Evolutionary conservation across 92 coral and sea anemone genomes (phyloP), one percentile per base, ranked within the genome.

Genomic region (Meandrina meandrites): DNA sequence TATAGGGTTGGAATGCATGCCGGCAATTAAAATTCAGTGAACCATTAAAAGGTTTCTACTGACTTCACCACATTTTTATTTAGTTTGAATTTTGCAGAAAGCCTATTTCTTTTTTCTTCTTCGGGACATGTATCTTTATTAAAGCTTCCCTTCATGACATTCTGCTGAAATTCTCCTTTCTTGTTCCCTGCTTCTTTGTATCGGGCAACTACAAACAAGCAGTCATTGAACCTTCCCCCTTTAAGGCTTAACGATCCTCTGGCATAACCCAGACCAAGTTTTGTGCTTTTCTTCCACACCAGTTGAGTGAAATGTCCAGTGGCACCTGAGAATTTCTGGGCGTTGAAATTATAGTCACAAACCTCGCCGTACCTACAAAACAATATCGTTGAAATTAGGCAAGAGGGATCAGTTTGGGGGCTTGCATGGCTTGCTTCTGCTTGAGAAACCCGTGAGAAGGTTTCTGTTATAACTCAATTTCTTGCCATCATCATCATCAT

Each of bases 321-420:
- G 31, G 36, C 76, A 54, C 24, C 45, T 13, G 47, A 16, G 14
- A 35, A 12, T 71, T 62, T 68, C 36, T 79, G 71, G 48, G 32
- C 68, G 48, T 56, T 73, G 88, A 92, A 90, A 31, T 86, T 56
- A 69, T 92, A 92, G 16, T 81, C 93, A 70, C 95, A 92, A 15
- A 92, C 90, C 84, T 90, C 95, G 21, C 84, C 84, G 73, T 92
- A 92, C 95, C 95, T 92, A 30, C 28, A 40, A 4, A 72, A 68
- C 54, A 50, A 13, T 50, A 50, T 50, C n/a, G n/a, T n/a, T n/a
- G n/a, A n/a, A n/a, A n/a, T 50, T 50, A 50, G 9, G 9, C 9
- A 50, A 13, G 54, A 50, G 9, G 14, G 54, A n/a, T n/a, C n/a
- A 3, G 14, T 50, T 50, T 50, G 1, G 54, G 54, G 54, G 1